A percentile compares a stretch with the other conserved stretches of the same genome.
Conservation (phyloP, 2,113 vertebrate genomes). For the Entosphenus tridentatus region DNA sequence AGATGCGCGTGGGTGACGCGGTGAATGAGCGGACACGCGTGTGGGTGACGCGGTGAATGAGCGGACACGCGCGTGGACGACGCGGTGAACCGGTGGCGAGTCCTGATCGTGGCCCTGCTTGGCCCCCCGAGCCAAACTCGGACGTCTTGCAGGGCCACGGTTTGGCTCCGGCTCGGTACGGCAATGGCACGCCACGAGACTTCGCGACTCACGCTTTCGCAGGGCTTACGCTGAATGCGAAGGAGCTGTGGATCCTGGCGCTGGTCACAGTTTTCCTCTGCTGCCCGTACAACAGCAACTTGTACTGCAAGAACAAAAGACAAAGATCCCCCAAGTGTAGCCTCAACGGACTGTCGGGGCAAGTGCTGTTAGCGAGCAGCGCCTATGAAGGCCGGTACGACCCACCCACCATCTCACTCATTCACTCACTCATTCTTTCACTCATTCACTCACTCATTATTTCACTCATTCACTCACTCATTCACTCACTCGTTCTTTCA, state of each 20-base stretch:
- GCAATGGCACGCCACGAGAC: too few relatives aligned
- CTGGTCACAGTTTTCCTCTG: conserved; percentile 59
- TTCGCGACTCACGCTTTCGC: too few relatives aligned
- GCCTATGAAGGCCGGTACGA: conserved; percentile 23
- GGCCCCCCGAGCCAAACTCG: too few relatives aligned
- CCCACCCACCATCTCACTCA: conserved; percentile 24
- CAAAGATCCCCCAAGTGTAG: too few relatives aligned
- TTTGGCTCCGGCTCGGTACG: too few relatives aligned
- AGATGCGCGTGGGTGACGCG: too few relatives aligned
- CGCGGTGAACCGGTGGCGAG: neutral
- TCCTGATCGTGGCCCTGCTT: neutral
- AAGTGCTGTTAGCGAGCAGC: conserved; percentile 23
- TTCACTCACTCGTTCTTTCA: too few relatives aligned
- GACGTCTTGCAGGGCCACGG: neutral
- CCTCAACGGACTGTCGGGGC: conserved; percentile 11
- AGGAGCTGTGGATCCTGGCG: conserved; percentile 48
- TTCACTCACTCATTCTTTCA: conserved; percentile 16
- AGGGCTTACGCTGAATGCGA: conserved; percentile 53
- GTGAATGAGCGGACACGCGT: too few relatives aligned
- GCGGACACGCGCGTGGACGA: neutral
- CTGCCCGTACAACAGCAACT: conserved; percentile 64
- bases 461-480: neutral
- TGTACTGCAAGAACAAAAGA: conserved; percentile 33
- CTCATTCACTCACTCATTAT: conserved; percentile 18
- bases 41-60: too few relatives aligned